A percentile compares a stretch with the other conserved stretches of the same genome.
Conservation (phyloP, 1,140 invertebrate species). For the Drosophila asahinai region DNA sequence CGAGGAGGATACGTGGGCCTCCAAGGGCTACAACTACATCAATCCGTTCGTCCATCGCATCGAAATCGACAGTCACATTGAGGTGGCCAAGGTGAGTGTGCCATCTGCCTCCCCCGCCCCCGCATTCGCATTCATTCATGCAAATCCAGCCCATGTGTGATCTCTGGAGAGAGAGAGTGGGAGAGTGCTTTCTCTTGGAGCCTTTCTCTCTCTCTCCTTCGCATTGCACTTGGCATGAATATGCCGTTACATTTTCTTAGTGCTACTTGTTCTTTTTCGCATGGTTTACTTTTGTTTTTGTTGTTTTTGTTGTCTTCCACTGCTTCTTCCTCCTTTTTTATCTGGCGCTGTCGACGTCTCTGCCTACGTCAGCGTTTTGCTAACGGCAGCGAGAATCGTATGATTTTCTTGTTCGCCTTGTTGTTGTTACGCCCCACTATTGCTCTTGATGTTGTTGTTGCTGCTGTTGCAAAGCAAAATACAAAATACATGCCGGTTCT, state of each 20-base stretch:
- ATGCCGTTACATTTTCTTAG: slow-evolving; percentile 40
- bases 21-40: slow-evolving; percentile 86
- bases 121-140: slow-evolving; percentile 50
- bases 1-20: slow-evolving; percentile 82
- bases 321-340: slow-evolving; percentile 43
- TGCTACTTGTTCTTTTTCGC: slow-evolving; percentile 14
- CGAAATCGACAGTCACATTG: slow-evolving; percentile 92
- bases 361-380: slow-evolving; percentile 47
- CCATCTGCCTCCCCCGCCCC: not conserved
- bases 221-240: slow-evolving; percentile 52
- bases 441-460: slow-evolving; percentile 19
- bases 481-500: slow-evolving; percentile 40
- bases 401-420: slow-evolving; percentile 69
- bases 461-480: slow-evolving; percentile 26
- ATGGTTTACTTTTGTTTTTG: slow-evolving; percentile 19
- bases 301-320: slow-evolving; percentile 27
- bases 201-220: slow-evolving; percentile 6
- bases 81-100: slow-evolving; percentile 92
- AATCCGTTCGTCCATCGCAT: slow-evolving; percentile 94
- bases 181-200: slow-evolving; percentile 24
- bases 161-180: slow-evolving; percentile 20
- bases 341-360: slow-evolving; percentile 47
- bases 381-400: slow-evolving; percentile 68
- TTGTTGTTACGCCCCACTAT: slow-evolving; percentile 27
- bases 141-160: slow-evolving; percentile 42